Percentiles rank a stretch among this genome's conserved stretches.
These are phyloP conservation scores for Plutomurus gul DNA, from an alignment of 1,140 invertebrate genomes.

Conservation along the genomic window DNA sequence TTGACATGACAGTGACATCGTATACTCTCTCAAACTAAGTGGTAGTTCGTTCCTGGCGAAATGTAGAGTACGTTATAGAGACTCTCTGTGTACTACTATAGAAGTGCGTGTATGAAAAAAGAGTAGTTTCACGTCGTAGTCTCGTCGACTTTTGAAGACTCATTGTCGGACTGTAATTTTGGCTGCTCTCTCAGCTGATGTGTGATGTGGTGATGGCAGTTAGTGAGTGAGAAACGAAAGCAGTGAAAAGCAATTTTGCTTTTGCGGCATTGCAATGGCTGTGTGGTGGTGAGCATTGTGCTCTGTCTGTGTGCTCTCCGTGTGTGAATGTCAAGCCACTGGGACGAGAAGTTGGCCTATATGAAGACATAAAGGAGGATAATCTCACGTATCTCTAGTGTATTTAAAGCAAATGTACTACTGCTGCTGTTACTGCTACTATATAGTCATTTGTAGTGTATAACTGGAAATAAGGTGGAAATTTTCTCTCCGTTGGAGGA, in stretches of 20 bases:
- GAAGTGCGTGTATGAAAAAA: too few species aligned
- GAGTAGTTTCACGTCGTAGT: too few species aligned
- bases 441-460: not conserved
- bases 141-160: too few species aligned
- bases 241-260: not conserved
- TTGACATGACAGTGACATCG: too few species aligned
- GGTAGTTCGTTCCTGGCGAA: too few species aligned
- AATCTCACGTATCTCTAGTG: not conserved
- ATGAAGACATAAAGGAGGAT: not conserved
- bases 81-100: too few species aligned
- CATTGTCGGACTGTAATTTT: not conserved
- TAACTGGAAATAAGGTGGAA: not conserved
- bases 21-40: too few species aligned
- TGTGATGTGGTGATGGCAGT: not conserved
- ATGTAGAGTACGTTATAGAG: too few species aligned
- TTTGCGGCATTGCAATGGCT: not conserved
- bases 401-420: not conserved
- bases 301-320: too few species aligned
- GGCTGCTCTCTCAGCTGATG: not conserved
- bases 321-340: slow-evolving; percentile 16
- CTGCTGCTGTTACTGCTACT: slow-evolving; percentile 3
- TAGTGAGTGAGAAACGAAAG: not conserved
- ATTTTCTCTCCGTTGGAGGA: not conserved
- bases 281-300: not conserved
- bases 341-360: too few species aligned